Percentiles rank a stretch among this genome's conserved stretches.
Conservation (phyloP, 2,797 vertebrate genomes). For the Lophius americanus region DNA sequence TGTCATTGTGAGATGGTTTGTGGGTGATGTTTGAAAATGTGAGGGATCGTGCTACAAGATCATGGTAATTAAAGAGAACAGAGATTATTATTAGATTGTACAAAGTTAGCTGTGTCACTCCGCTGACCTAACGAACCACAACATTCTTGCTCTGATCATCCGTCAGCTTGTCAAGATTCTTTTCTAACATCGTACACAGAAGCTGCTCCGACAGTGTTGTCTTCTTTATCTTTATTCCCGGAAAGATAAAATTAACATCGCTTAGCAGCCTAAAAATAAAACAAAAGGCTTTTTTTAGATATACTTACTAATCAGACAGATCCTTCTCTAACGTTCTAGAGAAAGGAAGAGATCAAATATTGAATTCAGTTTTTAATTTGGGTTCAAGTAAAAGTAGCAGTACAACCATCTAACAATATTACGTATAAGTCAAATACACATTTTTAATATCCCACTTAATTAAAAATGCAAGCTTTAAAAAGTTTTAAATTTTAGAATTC, state of each 20-base stretch:
- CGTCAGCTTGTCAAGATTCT: slow-evolving; percentile 3
- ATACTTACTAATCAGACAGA: slow-evolving; percentile 16
- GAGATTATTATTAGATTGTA: slow-evolving; percentile 39
- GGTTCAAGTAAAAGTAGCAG: not conserved
- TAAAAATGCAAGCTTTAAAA: no score
- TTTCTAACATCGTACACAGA: slow-evolving; percentile 27
- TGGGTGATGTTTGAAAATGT: not conserved
- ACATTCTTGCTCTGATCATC: slow-evolving; percentile 27
- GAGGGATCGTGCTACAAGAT: not conserved
- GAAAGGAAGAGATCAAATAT: not conserved
- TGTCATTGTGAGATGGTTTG: not conserved
- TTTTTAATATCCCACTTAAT: not conserved
- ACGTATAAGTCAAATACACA: not conserved
- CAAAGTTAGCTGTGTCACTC: slow-evolving; percentile 12
- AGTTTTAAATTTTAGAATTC: no score
- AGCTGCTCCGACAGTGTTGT: not conserved
- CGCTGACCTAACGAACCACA: slow-evolving; percentile 15
- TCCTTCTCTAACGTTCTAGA: not conserved
- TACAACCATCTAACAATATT: no score
- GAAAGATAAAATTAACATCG: slow-evolving; percentile 48
- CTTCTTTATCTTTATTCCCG: slow-evolving; percentile 43
- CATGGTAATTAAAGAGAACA: slow-evolving; percentile 7
- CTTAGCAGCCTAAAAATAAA: slow-evolving; percentile 32
- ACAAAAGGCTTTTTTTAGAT: slow-evolving; percentile 12
- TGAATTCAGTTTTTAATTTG: not conserved